phyloP scores from a whole-genome alignment of 2,113 vertebrate genomes.

The Syngnathus floridae region DNA sequence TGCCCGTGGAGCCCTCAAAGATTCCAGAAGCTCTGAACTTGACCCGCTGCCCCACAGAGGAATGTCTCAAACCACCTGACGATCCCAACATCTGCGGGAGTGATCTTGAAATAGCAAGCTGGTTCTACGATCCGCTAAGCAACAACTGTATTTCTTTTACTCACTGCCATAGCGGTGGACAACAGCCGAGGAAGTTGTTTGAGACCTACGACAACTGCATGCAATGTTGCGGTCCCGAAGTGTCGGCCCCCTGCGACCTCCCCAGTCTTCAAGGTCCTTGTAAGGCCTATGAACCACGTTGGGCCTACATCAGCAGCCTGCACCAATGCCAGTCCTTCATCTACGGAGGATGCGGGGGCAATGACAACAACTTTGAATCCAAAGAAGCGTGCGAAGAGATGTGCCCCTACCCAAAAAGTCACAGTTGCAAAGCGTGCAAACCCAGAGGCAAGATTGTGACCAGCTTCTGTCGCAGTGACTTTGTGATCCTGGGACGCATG shows the following conservation, averaged over 20 bases:
- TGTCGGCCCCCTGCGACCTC: slow-evolving; percentile 78
- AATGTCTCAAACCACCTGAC: slow-evolving; percentile 80
- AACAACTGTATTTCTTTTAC: slow-evolving; percentile 89
- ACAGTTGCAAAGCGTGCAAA: slow-evolving; percentile 84
- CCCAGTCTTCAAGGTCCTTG: slow-evolving; percentile 87
- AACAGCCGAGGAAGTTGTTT: slow-evolving; percentile 70
- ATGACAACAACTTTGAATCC: slow-evolving; percentile 94
- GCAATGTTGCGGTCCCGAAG: slow-evolving; percentile 82
- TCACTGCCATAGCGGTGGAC: slow-evolving; percentile 69
- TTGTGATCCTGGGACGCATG: slow-evolving; percentile 86
- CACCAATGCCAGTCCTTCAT: slow-evolving; percentile 89
- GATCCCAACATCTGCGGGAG: slow-evolving; percentile 76
- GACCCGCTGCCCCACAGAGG: slow-evolving; percentile 73
- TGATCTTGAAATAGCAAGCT: slow-evolving; percentile 77
- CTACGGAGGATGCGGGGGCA: slow-evolving; percentile 89
- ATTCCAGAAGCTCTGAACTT: slow-evolving; percentile 66
- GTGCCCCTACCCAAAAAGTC: slow-evolving; percentile 84
- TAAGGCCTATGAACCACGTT: slow-evolving; percentile 86
- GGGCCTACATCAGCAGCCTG: slow-evolving; percentile 82
- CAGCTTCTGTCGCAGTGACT: slow-evolving; percentile 93
- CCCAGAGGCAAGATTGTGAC: slow-evolving; percentile 88
- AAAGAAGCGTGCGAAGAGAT: slow-evolving; percentile 86
- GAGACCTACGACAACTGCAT: slow-evolving; percentile 83
- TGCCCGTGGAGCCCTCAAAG: slow-evolving; percentile 58
- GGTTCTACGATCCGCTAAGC: slow-evolving; percentile 85